Evolutionary conservation across 2,797 vertebrate species (phyloP), one percentile per base, ranked within the genome.

Genomic region (Smutsia temminckii): DNA sequence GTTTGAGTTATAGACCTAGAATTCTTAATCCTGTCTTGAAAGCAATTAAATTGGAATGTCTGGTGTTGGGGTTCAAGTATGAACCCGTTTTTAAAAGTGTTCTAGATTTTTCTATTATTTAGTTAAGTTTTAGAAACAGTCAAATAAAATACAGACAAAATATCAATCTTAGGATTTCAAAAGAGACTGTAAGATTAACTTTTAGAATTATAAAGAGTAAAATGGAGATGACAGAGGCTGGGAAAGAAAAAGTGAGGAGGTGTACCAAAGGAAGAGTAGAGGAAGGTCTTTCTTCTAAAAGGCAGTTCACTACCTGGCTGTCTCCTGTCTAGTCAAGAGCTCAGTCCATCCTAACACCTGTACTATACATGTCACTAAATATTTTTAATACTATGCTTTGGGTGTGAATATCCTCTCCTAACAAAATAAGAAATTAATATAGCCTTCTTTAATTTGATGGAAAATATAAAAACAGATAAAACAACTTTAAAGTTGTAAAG

Each of bases 151-250:
- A 25, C 29, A 25, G 4, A 61, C 16, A 72, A 78, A 95, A 83
- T 57, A 27, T 5, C 11, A 49, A 16, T 5, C 6, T 79, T 80
- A 40, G n/a, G 4, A 4, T 63, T 93, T 92, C 42, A 79, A 34
- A 87, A 94, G 8, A 83, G 9, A 25, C 46, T 14, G 8, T 37
- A 61, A 93, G 89, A 55, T 8, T 63, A 17, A 57, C 34, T 42
- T 86, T 93, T 20, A 20, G 25, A 86, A 68, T 34, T n/a, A 51
- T 80, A n/a, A 66, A 84, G 32, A 59, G 12, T 69, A 89, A 64
- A 91, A 63, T 32, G 4, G 9, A 18, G 40, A 91, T n/a, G 49
- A 34, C 16, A n/a, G 14, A 29, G n/a, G 5, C 32, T 64, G 14
- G n/a, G 46, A 63, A 23, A 53, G 64, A 13, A 14, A 20, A 88